Conservation (phyloP, 1,140 invertebrate genomes). For the Diploscapter pachys region DNA sequence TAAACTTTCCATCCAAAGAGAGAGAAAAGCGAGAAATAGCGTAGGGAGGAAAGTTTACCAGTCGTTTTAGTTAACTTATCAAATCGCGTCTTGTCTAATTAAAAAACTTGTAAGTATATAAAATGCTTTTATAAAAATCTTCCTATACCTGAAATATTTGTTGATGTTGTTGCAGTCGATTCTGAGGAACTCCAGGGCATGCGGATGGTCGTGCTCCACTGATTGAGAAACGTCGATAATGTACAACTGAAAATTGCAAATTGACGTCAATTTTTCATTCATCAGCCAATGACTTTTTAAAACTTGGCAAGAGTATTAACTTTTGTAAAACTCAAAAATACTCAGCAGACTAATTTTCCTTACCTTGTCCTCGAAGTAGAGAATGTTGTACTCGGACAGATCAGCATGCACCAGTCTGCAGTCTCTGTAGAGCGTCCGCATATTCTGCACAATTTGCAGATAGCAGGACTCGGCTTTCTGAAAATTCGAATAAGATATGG, state of each 20-base stretch:
- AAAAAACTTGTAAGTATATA: neutral
- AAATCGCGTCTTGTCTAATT: neutral
- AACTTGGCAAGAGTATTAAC: neutral
- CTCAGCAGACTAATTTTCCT: neutral
- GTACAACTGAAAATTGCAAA: constrained; percentile 62
- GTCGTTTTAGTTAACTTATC: neutral
- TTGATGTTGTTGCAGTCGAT: constrained; percentile 91
- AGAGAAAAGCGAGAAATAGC: no score
- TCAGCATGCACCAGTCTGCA: constrained; percentile 87
- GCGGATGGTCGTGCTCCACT: constrained; percentile 94
- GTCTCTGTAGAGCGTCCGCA: constrained; percentile 87
- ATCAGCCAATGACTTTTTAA: neutral
- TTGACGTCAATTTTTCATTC: neutral
- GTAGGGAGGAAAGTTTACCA: neutral
- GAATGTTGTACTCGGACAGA: constrained; percentile 91
- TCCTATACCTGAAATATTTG: constrained; percentile 72
- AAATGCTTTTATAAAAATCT: neutral
- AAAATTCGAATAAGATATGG: neutral
- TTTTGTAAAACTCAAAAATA: neutral
- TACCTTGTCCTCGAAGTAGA: constrained; percentile 71
- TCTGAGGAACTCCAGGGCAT: constrained; percentile 85
- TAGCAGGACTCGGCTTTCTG: constrained; percentile 69
- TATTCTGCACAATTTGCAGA: constrained; percentile 79
- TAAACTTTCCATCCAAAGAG: no score
- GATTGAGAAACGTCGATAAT: constrained; percentile 97